Conservation (phyloP, 2,888 invertebrate species). For the Leptinotarsa tumamoca region DNA sequence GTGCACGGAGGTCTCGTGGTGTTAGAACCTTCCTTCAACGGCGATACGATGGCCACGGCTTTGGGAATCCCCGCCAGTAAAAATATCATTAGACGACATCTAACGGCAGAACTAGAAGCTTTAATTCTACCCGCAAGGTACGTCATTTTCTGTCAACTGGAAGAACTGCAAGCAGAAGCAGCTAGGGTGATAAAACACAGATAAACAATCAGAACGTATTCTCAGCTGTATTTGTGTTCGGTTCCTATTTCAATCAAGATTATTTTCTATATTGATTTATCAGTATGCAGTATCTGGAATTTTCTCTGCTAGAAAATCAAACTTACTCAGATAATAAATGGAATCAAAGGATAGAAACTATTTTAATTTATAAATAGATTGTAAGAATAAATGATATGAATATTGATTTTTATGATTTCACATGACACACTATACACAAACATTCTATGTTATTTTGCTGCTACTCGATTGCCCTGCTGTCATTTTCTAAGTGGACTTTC, state of each 20-base stretch:
- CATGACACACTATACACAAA: conserved; percentile 54
- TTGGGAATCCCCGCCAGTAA: conserved; percentile 92
- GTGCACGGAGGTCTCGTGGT: conserved; percentile 95
- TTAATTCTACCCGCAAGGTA: conserved; percentile 94
- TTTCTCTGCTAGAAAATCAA: conserved; percentile 19
- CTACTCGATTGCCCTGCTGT: conserved; percentile 59
- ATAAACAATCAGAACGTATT: conserved; percentile 52
- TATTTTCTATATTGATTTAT: conserved; percentile 17
- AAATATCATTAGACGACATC: conserved; percentile 91
- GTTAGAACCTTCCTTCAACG: conserved; percentile 92
- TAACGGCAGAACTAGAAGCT: conserved; percentile 91
- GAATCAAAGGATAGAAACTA: conserved; percentile 24
- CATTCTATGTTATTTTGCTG: conserved; percentile 64
- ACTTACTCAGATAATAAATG: conserved; percentile 19
- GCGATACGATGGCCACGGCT: conserved; percentile 94
- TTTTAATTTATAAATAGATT: conserved; percentile 24
- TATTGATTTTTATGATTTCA: conserved; percentile 23
- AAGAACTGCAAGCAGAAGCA: conserved; percentile 84
- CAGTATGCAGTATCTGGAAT: conserved; percentile 19
- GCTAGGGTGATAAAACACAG: conserved; percentile 76
- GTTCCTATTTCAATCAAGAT: conserved; percentile 6
- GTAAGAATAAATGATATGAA: conserved; percentile 17
- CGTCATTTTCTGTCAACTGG: conserved; percentile 88
- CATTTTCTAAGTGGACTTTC: neutral
- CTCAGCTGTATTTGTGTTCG: conserved; percentile 21